phyloP scores from a whole-genome alignment of 2,888 invertebrate species.

The Tipula vernalis region DNA sequence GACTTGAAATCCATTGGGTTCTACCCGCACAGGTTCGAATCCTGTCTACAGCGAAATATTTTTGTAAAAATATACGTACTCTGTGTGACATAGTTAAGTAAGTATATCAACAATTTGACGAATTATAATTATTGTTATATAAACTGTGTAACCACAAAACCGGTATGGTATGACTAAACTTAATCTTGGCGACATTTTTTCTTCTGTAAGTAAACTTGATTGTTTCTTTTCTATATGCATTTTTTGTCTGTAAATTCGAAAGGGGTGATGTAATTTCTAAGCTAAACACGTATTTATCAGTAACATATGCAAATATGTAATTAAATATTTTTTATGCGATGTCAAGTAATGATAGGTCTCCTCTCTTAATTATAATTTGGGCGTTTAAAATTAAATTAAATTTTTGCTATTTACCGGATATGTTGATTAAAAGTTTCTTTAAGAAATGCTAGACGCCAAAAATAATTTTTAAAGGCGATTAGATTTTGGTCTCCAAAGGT shows the following conservation, averaged over 20 bases:
- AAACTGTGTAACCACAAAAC: neutral
- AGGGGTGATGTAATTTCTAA: neutral
- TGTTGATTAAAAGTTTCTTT: too few species aligned
- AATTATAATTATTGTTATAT: neutral
- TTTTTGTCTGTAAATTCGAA: neutral
- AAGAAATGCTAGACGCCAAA: too few species aligned
- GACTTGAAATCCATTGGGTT: conserved; percentile 11
- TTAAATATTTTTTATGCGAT: neutral
- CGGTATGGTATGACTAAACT: neutral
- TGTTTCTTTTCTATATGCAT: neutral
- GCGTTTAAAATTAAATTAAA: too few species aligned
- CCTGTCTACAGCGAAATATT: neutral
- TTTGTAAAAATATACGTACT: neutral
- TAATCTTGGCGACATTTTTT: neutral
- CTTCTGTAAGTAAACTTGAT: neutral
- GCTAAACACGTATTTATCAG: neutral
- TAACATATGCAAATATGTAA: neutral
- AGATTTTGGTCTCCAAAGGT: too few species aligned
- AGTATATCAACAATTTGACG: neutral
- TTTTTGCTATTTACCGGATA: too few species aligned
- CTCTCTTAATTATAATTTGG: too few species aligned
- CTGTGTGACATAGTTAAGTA: neutral
- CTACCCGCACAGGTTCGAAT: conserved; percentile 9
- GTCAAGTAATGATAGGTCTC: neutral
- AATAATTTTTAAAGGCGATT: too few species aligned